Percentiles rank a stretch among this genome's conserved stretches.
phyloP scores from a whole-genome alignment of 2,113 vertebrate species.

The Cyanoramphus novaezelandiae region DNA sequence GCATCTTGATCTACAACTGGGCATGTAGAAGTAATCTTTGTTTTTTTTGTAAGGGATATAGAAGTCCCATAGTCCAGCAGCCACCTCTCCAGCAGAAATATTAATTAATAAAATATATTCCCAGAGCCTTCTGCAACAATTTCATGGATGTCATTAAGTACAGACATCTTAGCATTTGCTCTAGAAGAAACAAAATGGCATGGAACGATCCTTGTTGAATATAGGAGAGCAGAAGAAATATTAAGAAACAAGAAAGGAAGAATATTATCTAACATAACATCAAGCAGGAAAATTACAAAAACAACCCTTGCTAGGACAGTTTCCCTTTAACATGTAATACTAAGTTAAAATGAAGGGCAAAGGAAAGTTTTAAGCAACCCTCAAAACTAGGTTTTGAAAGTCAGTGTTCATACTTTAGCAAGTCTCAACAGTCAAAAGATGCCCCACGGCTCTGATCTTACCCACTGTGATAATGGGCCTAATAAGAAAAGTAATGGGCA shows the following conservation, averaged over 20 bases:
- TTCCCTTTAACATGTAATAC: constrained; percentile 34
- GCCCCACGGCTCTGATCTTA: background rate
- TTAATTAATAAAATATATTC: background rate
- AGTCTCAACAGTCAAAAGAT: background rate
- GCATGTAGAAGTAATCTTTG: background rate
- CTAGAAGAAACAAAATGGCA: constrained; percentile 9
- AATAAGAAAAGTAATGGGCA: background rate
- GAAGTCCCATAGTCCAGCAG: constrained; percentile 7
- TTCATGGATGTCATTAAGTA: background rate
- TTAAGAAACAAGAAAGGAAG: background rate
- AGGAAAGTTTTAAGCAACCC: background rate
- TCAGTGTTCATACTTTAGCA: background rate
- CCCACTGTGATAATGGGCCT: background rate
- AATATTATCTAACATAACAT: background rate
- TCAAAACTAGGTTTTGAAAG: background rate
- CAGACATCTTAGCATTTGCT: background rate
- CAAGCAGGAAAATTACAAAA: constrained; percentile 31
- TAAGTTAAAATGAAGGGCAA: constrained; percentile 40
- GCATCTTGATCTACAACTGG: background rate
- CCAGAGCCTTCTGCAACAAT: background rate
- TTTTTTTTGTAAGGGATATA: background rate
- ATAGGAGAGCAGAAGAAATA: background rate
- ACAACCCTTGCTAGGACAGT: background rate
- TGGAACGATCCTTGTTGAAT: background rate
- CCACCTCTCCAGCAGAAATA: background rate